These are phyloP conservation scores for Sebastes variabilis DNA, from an alignment of 2,797 vertebrate genomes.

Conservation along the genomic window DNA sequence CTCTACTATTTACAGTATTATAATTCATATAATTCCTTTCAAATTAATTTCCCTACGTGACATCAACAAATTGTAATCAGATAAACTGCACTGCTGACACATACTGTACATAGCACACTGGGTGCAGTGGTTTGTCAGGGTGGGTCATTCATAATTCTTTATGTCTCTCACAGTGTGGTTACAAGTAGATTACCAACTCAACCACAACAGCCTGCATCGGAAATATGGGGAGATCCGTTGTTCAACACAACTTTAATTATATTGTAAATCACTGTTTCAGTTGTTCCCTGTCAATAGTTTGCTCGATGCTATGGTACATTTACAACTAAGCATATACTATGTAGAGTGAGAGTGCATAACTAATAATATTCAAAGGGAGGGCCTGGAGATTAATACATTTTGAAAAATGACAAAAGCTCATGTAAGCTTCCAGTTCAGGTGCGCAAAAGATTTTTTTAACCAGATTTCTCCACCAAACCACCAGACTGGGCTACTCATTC, in stretches of 20 bases:
- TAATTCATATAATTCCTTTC: neutral
- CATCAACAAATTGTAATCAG: neutral
- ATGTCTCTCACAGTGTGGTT: neutral
- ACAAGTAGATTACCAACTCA: neutral
- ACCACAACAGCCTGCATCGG: neutral
- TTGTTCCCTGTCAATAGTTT: neutral
- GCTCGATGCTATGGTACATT: neutral
- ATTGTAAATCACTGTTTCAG: too few relatives aligned
- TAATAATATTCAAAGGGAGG: neutral
- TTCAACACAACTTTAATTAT: neutral
- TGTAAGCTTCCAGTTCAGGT: neutral
- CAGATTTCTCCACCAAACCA: constrained; percentile 15
- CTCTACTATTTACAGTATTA: neutral
- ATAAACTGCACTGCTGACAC: neutral
- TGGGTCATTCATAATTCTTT: neutral
- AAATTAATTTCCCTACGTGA: neutral
- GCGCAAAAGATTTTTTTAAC: neutral
- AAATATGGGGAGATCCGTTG: neutral
- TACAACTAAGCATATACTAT: neutral
- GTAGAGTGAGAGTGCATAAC: neutral
- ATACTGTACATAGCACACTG: too few relatives aligned
- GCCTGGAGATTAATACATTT: neutral
- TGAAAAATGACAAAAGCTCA: neutral
- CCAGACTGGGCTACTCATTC: constrained; percentile 7
- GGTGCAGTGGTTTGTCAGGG: neutral